These are phyloP conservation scores for Leucopternis melanops DNA, from an alignment of 2,113 vertebrate genomes.

Conservation along the genomic window DNA sequence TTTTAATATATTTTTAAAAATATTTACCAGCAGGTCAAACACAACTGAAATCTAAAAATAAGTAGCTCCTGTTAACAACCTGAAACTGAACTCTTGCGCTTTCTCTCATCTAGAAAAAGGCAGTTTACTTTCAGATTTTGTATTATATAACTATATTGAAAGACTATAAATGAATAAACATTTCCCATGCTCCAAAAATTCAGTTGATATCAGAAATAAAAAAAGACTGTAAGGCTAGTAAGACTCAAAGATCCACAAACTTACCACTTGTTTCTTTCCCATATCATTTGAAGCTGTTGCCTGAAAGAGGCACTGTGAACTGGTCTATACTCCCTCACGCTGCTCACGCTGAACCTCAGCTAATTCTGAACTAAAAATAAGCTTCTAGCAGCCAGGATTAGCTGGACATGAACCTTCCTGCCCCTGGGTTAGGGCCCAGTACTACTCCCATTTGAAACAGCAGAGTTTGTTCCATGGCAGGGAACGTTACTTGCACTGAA, in stretches of 20 bases:
- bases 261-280: conserved; percentile 76
- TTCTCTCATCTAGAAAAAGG: background rate
- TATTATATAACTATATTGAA: background rate
- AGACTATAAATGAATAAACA: background rate
- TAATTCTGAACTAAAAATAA: conserved; percentile 70
- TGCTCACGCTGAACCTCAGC: conserved; percentile 24
- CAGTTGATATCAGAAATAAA: background rate
- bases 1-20: background rate
- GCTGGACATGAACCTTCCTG: background rate
- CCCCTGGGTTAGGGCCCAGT: background rate
- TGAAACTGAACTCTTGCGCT: background rate
- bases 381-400: conserved; percentile 55
- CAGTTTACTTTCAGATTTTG: background rate
- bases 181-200: background rate
- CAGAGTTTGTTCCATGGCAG: background rate
- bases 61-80: background rate
- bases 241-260: background rate
- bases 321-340: background rate
- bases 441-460: background rate
- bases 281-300: conserved; percentile 36
- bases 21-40: background rate
- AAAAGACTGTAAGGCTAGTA: background rate
- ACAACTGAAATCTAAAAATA: background rate
- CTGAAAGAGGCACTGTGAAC: background rate
- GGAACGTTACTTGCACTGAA: background rate